A percentile compares a stretch with the other conserved stretches of the same genome.
Conservation (phyloP, 1,140 invertebrate species). For the Dolichoris vasculosae region DNA sequence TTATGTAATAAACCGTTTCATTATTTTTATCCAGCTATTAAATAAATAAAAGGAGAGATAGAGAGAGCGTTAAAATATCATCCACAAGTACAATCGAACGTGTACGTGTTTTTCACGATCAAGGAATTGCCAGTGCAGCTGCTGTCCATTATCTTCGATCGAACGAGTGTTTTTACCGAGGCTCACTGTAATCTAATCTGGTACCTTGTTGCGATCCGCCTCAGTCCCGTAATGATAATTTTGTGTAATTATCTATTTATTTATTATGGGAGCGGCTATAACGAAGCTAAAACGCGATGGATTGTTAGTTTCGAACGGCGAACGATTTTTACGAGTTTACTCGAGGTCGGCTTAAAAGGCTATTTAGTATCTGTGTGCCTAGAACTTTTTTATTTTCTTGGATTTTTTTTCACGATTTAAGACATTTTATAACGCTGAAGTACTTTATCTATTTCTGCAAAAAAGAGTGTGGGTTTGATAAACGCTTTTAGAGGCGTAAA, state of each 20-base stretch:
- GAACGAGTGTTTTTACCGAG: neutral
- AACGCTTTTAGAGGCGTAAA: neutral
- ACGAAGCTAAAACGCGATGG: neutral
- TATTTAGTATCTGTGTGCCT: neutral
- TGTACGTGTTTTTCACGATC: neutral
- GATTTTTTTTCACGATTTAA: neutral
- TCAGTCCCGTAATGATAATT: neutral
- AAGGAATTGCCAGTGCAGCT: neutral
- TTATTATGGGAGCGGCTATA: neutral
- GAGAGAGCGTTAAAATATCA: no score
- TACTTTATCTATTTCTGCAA: no score
- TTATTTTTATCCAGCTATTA: no score
- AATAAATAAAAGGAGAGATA: no score
- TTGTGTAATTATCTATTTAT: neutral
- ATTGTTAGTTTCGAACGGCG: neutral
- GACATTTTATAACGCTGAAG: no score
- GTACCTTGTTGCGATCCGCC: neutral
- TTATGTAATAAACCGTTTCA: no score
- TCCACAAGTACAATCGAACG: no score
- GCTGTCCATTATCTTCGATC: neutral
- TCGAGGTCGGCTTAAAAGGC: neutral
- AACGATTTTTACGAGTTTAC: neutral
- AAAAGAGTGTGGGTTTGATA: neutral
- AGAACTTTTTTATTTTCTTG: neutral
- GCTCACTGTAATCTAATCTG: neutral